Evolutionary conservation across 2,113 vertebrate species (phyloP).

Genomic region (Microtus richardsoni): DNA sequence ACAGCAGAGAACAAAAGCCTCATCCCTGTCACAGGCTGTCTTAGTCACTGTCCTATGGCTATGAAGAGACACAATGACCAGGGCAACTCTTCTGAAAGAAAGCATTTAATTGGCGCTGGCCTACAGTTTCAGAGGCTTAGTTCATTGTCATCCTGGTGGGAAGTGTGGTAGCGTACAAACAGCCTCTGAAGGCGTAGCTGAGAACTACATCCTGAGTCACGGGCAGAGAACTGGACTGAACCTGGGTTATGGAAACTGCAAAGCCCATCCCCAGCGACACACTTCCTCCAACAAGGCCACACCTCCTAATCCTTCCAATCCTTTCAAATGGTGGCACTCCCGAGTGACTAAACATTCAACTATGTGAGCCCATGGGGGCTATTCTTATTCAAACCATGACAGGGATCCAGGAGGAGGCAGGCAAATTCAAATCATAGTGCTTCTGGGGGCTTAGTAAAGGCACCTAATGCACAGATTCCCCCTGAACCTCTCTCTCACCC

Average conservation of each 20-base stretch:
- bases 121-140: not conserved
- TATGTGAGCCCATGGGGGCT: no score
- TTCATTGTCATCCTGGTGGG: not conserved
- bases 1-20: not conserved
- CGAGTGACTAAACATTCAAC: not conserved
- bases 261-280: not conserved
- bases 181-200: not conserved
- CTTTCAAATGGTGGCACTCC: not conserved
- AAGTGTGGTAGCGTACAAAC: not conserved
- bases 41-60: not conserved
- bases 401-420: not conserved
- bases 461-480: not conserved
- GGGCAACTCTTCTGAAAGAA: not conserved
- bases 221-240: not conserved
- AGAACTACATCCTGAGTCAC: not conserved
- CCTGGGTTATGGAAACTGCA: not conserved
- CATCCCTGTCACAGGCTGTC: not conserved
- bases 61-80: not conserved
- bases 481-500: no score
- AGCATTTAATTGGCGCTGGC: not conserved
- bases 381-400: not conserved
- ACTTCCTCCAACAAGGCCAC: not conserved
- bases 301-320: not conserved
- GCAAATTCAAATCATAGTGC: slow-evolving; percentile 29
- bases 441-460: not conserved